phyloP scores from a whole-genome alignment of 1,140 invertebrate species.

The Diabrotica virgifera region DNA sequence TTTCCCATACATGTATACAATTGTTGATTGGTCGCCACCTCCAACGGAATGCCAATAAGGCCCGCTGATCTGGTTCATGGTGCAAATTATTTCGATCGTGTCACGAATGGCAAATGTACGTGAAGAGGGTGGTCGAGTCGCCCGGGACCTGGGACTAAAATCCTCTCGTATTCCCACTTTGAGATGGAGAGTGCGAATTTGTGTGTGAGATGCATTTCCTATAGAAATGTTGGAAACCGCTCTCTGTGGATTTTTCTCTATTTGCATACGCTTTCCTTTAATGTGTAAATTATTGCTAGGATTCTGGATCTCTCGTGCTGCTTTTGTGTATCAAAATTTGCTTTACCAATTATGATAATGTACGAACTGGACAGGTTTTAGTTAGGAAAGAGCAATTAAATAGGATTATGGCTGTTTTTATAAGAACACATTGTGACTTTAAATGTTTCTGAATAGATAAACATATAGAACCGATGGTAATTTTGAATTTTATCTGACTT shows the following conservation, averaged over 20 bases:
- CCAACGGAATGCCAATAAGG: not conserved
- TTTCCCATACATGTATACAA: too few species aligned
- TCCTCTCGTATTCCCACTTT: not conserved
- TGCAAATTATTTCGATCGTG: not conserved
- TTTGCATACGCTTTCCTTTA: not conserved
- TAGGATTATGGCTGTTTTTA: too few species aligned
- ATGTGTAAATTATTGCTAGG: not conserved
- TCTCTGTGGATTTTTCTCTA: not conserved
- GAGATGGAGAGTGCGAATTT: not conserved
- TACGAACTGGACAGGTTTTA: too few species aligned
- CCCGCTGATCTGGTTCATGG: not conserved
- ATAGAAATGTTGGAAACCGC: not conserved
- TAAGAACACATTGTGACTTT: too few species aligned
- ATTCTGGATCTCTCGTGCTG: too few species aligned
- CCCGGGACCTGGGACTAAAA: not conserved
- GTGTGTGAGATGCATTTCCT: conserved; percentile 1
- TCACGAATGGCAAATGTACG: not conserved
- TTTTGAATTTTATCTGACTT: too few species aligned
- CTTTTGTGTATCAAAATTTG: too few species aligned
- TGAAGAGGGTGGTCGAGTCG: not conserved
- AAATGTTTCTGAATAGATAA: too few species aligned
- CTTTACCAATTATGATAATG: too few species aligned
- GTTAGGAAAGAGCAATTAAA: too few species aligned
- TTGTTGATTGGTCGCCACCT: not conserved
- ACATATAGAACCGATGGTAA: too few species aligned